Percentiles rank a stretch among this genome's conserved stretches.
Evolutionary conservation across 2,797 vertebrate species (phyloP).

Genomic region (Malacoraja senta): DNA sequence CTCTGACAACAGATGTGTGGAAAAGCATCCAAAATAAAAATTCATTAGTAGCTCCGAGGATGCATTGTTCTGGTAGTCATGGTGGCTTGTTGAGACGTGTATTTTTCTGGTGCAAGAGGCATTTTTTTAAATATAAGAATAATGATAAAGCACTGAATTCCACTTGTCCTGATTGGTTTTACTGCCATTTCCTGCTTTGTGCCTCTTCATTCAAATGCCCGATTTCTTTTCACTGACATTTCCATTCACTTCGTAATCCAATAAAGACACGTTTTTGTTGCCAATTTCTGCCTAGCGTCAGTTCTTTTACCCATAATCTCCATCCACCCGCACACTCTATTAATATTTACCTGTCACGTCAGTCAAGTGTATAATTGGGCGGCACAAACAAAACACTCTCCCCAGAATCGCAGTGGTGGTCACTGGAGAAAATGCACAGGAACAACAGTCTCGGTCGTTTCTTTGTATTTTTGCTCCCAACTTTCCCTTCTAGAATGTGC

Average conservation of each 20-base stretch:
- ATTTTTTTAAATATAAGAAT: conserved; percentile 14
- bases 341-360: conserved; percentile 37
- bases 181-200: conserved; percentile 31
- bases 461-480: neutral
- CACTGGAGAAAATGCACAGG: neutral
- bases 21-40: conserved; percentile 9
- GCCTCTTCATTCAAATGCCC: neutral
- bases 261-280: conserved; percentile 4
- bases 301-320: conserved; percentile 20
- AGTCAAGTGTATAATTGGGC: conserved; percentile 25
- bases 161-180: conserved; percentile 29
- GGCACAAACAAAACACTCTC: conserved; percentile 11
- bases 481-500: neutral
- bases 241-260: conserved; percentile 27
- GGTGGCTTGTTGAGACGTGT: conserved; percentile 12
- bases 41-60: neutral
- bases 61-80: conserved; percentile 18
- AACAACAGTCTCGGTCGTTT: neutral
- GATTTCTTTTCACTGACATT: conserved; percentile 25
- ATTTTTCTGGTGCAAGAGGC: neutral
- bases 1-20: neutral
- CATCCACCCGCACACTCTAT: neutral
- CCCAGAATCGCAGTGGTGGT: neutral
- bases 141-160: conserved; percentile 30
- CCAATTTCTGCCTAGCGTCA: conserved; percentile 32